Base-by-base conservation (phyloP, 2,797 vertebrate genomes). In the Dendrocincla fuliginosa region DNA sequence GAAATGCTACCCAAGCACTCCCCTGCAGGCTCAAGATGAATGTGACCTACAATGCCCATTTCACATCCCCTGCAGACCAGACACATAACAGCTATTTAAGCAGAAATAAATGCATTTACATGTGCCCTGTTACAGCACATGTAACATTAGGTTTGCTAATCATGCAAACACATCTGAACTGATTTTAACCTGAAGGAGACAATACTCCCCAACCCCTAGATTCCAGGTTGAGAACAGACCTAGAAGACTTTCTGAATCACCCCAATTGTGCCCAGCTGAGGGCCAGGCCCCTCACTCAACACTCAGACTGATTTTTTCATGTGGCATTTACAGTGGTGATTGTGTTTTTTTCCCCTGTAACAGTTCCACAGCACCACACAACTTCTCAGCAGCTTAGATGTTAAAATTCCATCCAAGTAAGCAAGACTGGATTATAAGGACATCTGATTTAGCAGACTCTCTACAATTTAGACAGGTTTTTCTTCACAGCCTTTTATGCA, bases 341-440 rank as follows among this genome's bases (percentile, higher is more conserved):
- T 9, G 20, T 24, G 23, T 1, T 15, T 10, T 55, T 9, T 16
- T 53, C n/a, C 8, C 16, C 12, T 3, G 1, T 8, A 59, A 23
- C 14, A 63, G 30, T 77, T 73, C 23, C 47, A 13, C 20, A 78
- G n/a, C 44, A 63, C 35, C 24, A 30, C 6, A 2, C 6, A 49
- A 30, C 9, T 56, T 71, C 24, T 46, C 33, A 22, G 16, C 53
- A 76, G 22, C 35, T 67, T 15, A 46, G 33, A 33, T 35, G 9
- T 44, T 50, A 60, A 28, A 71, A 60, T 55, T 81, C 32, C 8
- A 3, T 11, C 49, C 59, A 2, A 79, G 28, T 24, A 56, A 79
- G 15, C 32, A 44, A 55, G 14, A 37, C 13, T 50, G 50, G 28
- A 61, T 67, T 73, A 53, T 19, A 90, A 30, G 35, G 35, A 59